Conservation (phyloP, 2,113 vertebrate species). For the Columbina picui region DNA sequence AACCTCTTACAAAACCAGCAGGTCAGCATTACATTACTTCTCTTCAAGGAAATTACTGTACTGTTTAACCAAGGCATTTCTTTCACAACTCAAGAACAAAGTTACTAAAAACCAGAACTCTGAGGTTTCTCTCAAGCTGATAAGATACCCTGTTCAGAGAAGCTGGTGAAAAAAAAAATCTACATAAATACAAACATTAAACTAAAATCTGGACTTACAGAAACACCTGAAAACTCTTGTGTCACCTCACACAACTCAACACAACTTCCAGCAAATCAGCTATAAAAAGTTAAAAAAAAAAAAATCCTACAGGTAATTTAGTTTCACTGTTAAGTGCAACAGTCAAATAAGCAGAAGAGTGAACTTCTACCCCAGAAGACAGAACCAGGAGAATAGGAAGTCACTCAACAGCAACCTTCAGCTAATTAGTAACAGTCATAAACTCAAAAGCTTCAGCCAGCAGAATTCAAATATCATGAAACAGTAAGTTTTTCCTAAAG, state of each 20-base stretch:
- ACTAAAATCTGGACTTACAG: background rate
- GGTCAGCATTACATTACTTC: background rate
- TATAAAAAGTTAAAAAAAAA: background rate
- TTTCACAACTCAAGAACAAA: conserved; percentile 47
- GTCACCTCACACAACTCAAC: background rate
- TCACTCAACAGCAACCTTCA: background rate
- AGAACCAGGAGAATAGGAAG: background rate
- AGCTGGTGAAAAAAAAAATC: background rate
- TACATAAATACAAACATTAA: background rate
- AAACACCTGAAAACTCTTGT: background rate
- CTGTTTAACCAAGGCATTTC: background rate
- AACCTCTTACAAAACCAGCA: background rate
- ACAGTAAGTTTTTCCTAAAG: background rate
- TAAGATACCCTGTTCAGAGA: background rate
- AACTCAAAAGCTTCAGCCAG: background rate
- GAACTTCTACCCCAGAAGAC: conserved; percentile 7
- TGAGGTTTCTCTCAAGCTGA: background rate
- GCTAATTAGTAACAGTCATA: conserved; percentile 2
- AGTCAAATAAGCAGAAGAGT: background rate
- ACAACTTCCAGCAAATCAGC: background rate
- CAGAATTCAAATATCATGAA: background rate
- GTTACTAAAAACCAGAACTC: conserved; percentile 26
- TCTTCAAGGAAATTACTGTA: conserved; percentile 6
- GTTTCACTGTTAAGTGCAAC: background rate
- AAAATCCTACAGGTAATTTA: background rate